Base-by-base conservation (phyloP, 2,888 invertebrate species). In the Vanessa cardui region DNA sequence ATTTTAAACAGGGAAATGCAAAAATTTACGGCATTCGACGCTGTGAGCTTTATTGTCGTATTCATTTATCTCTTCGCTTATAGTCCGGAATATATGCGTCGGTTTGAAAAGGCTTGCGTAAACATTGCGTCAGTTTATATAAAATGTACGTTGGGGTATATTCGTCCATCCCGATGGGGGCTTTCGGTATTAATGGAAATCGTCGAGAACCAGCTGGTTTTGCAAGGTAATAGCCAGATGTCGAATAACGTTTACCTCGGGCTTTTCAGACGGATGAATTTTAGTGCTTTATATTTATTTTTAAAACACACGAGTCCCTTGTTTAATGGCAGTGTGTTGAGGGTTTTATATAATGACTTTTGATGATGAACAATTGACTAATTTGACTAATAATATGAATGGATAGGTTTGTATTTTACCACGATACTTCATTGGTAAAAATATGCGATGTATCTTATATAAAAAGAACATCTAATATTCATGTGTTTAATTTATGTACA, bases 121-220 rank as follows among this genome's bases (percentile, higher is more conserved):
- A 70, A 70, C 70, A 68, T 64, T 71, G 66, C 72, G 63, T 69
- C 73, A 62, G 64, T 64, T 70, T 66, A 65, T 72, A 71, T 70
- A 72, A 72, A 68, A 68, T 68, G 64, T 58, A 62, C 49, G 50
- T 26, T 52, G 62, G 31, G 52, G 59, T 62, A 52, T 64, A 62
- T 69, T 66, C 58, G 54, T 54, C 31, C 62, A 56, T 54, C 46
- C 64, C 54, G 21, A 31, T 49, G 64, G 47, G 46, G 54, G 64
- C 64, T 70, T 62, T 64, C 44, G 21, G 58, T 58, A 65, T 68
- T 65, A 68, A 62, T 68, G 59, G 64, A 64, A 62, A 68, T 64
- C 60, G 59, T 68, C 59, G 62, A 54, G 62, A 49, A 58, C 64
- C 65, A 68, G 64, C 47, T 70, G 70, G n/a, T 63, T 66, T 66